Percentiles rank a stretch among this genome's conserved stretches.
Conservation (phyloP, 2,888 invertebrate genomes). For the Nomada flava region DNA sequence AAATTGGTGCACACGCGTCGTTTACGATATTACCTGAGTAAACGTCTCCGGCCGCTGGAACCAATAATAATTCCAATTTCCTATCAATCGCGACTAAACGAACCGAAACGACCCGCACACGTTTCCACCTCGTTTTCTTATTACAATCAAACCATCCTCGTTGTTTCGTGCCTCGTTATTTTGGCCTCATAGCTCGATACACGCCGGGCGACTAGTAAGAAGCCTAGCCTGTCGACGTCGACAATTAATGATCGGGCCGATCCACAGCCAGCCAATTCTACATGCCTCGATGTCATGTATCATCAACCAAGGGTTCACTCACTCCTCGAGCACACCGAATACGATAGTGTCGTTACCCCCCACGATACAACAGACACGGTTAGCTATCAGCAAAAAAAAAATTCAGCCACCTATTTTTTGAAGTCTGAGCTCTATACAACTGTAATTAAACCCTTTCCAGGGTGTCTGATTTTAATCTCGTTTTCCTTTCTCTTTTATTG, state of each 20-base stretch:
- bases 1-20: constrained; percentile 50
- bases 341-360: not conserved
- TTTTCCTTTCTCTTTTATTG: constrained; percentile 43
- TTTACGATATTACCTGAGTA: constrained; percentile 67
- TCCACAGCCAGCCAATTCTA: constrained; percentile 67
- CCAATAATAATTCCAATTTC: not conserved
- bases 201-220: constrained; percentile 60
- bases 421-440: too few species aligned
- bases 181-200: constrained; percentile 63
- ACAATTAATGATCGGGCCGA: constrained; percentile 41
- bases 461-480: not conserved
- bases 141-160: constrained; percentile 24
- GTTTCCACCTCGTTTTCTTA: not conserved
- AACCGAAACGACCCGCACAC: constrained; percentile 36
- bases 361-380: not conserved
- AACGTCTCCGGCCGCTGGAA: constrained; percentile 45
- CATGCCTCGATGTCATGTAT: constrained; percentile 36
- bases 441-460: not conserved
- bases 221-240: constrained; percentile 45
- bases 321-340: constrained; percentile 22
- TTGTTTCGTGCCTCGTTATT: constrained; percentile 39
- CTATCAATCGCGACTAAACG: not conserved
- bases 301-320: constrained; percentile 4
- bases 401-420: too few species aligned
- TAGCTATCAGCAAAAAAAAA: not conserved